Conservation (phyloP, 92 coral and sea anemone species). For the Virgularia gustaviana region DNA sequence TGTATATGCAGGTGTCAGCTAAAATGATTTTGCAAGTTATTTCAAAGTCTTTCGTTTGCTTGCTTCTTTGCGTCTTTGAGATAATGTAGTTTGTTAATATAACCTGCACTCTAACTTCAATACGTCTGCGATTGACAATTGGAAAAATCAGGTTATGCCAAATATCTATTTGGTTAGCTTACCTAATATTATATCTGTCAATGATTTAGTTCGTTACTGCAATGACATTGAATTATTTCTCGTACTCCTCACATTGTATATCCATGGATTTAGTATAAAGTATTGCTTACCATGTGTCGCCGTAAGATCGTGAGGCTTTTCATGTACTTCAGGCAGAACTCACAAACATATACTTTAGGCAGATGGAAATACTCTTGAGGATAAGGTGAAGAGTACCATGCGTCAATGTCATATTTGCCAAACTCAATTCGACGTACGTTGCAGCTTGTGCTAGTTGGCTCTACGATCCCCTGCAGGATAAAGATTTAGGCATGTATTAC, state of each 20-base stretch:
- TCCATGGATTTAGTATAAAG: neutral
- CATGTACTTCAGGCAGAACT: constrained; percentile 93
- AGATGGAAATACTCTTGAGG: constrained; percentile 94
- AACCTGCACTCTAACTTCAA: no score
- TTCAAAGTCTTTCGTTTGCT: no score
- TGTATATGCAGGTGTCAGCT: no score
- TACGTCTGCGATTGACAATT: no score
- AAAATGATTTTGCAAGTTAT: no score
- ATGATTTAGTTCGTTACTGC: no score
- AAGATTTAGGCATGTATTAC: no score
- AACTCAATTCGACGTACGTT: constrained; percentile 78
- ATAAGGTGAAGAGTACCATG: constrained; percentile 98
- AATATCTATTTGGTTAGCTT: no score
- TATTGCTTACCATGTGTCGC: constrained; percentile 78
- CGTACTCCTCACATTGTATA: neutral
- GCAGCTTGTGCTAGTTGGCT: constrained; percentile 44
- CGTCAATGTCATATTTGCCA: constrained; percentile 82
- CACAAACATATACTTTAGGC: constrained; percentile 88
- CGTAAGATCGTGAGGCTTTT: constrained; percentile 86
- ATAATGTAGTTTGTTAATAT: no score
- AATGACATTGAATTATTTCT: neutral
- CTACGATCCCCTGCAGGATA: constrained; percentile 13
- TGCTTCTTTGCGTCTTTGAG: no score
- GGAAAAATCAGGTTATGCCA: no score
- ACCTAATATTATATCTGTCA: no score